These are phyloP conservation scores for Matsumyia berberina DNA, from an alignment of 2,888 invertebrate genomes.

Conservation along the genomic window DNA sequence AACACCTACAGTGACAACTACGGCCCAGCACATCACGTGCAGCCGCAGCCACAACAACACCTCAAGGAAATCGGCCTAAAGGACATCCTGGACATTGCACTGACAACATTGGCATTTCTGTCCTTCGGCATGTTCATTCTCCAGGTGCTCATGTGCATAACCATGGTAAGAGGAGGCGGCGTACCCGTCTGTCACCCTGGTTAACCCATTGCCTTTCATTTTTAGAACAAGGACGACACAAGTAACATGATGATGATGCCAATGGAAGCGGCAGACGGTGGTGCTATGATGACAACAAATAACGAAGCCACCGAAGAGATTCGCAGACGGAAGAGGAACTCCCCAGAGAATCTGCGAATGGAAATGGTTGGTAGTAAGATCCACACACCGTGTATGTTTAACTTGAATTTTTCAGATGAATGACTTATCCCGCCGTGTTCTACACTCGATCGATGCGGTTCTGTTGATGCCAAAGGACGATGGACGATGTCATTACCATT, in stretches of 20 bases:
- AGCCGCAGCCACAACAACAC: constrained; percentile 63
- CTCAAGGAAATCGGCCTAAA: constrained; percentile 87
- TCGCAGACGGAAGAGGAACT: constrained; percentile 78
- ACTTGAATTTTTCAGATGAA: constrained; percentile 81
- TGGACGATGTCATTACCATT: constrained; percentile 87
- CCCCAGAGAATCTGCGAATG: constrained; percentile 38
- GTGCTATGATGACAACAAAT: constrained; percentile 55
- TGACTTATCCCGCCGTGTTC: constrained; percentile 85
- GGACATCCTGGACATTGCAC: constrained; percentile 91
- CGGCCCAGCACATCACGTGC: constrained; percentile 49
- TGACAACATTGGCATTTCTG: constrained; percentile 92
- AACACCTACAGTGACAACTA: constrained; percentile 75
- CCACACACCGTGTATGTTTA: no score
- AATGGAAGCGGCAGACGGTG: constrained; percentile 80
- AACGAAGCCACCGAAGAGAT: constrained; percentile 79
- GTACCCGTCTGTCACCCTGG: background rate
- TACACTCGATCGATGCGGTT: constrained; percentile 86
- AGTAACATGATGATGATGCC: constrained; percentile 84
- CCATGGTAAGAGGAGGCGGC: constrained; percentile 80
- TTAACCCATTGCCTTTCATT: background rate
- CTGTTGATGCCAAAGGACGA: constrained; percentile 85
- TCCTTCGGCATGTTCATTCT: constrained; percentile 92
- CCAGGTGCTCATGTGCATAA: constrained; percentile 91
- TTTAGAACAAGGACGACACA: constrained; percentile 79
- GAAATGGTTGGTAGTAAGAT: constrained; percentile 52